phyloP scores from a whole-genome alignment of 2,113 vertebrate genomes.

The Chascanopsetta lugubris region DNA sequence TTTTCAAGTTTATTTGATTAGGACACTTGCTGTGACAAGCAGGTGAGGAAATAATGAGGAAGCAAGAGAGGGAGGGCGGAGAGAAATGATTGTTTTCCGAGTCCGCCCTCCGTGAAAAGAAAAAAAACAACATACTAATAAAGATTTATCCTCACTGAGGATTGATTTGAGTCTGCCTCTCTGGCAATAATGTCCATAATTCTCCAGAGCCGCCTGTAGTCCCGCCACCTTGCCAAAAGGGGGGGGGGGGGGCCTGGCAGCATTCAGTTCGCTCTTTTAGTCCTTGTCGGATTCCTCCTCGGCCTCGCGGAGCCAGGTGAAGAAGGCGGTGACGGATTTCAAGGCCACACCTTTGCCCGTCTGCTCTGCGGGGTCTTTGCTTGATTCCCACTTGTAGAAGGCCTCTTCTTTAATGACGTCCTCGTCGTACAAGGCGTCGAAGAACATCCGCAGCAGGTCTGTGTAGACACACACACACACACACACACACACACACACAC shows the following conservation, averaged over 20 bases:
- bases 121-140: slow-evolving; percentile 57
- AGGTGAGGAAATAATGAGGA: slow-evolving; percentile 62
- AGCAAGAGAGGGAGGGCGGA: slow-evolving; percentile 55
- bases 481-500: slow-evolving; percentile 4
- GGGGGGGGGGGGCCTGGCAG: slow-evolving; percentile 35
- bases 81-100: slow-evolving; percentile 75
- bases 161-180: slow-evolving; percentile 75
- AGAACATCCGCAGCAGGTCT: slow-evolving; percentile 96
- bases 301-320: slow-evolving; percentile 95
- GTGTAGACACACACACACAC: slow-evolving; percentile 56
- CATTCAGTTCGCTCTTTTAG: slow-evolving; percentile 71
- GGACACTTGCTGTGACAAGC: slow-evolving; percentile 74
- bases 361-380: slow-evolving; percentile 95
- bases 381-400: slow-evolving; percentile 97
- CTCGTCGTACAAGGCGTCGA: slow-evolving; percentile 93
- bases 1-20: slow-evolving; percentile 75
- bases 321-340: slow-evolving; percentile 95
- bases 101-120: slow-evolving; percentile 70
- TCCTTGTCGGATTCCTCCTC: slow-evolving; percentile 96
- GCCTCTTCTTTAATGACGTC: slow-evolving; percentile 96
- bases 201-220: slow-evolving; percentile 56
- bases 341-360: slow-evolving; percentile 96
- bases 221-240: slow-evolving; percentile 32
- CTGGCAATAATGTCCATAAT: slow-evolving; percentile 58
- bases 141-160: slow-evolving; percentile 75